A percentile compares a stretch with the other conserved stretches of the same genome.
Conservation (phyloP, 2,113 vertebrate genomes). For the Esox niger region DNA sequence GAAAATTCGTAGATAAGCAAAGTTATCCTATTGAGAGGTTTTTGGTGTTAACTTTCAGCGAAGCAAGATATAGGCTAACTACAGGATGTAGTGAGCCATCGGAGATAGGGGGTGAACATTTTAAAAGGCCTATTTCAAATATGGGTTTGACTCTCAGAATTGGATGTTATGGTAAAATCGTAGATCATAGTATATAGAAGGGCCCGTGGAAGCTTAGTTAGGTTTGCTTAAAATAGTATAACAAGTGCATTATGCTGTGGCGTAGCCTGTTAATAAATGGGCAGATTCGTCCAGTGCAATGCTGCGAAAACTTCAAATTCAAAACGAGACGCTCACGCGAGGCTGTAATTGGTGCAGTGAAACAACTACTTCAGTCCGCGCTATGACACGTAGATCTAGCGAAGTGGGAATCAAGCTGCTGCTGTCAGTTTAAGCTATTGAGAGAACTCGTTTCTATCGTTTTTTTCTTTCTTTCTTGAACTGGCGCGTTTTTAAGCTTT, state of each 20-base stretch:
- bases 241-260: no score
- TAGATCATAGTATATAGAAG: neutral
- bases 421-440: neutral
- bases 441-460: no score
- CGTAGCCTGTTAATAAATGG: neutral
- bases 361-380: neutral
- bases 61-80: no score
- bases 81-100: no score
- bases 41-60: no score
- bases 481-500: neutral
- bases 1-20: no score
- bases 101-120: no score
- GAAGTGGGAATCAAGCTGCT: neutral
- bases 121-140: neutral
- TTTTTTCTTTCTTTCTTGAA: no score
- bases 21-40: no score
- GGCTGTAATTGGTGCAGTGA: neutral
- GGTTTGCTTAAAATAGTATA: no score
- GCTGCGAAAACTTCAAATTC: neutral
- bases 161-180: neutral
- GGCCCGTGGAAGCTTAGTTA: no score
- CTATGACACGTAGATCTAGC: conserved; percentile 51
- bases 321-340: neutral
- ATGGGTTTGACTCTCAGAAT: neutral
- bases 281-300: neutral